Conservation (phyloP, 2,888 invertebrate species). For the Eumerus sabulonum region DNA sequence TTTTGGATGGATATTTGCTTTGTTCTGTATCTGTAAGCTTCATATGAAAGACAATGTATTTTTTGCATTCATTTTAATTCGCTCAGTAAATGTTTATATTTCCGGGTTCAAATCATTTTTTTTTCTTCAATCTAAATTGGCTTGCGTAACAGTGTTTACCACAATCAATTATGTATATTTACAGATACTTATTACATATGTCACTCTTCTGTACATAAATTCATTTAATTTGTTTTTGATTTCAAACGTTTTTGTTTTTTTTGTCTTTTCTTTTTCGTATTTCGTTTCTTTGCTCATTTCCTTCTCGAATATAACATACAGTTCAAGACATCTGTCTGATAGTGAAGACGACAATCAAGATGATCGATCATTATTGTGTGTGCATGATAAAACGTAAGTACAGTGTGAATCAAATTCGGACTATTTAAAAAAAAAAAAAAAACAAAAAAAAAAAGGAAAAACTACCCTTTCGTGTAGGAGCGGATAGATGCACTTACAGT, state of each 20-base stretch:
- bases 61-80: too few species aligned
- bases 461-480: conserved; percentile 16
- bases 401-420: conserved; percentile 14
- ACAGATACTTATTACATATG: too few species aligned
- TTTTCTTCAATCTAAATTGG: too few species aligned
- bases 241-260: background rate
- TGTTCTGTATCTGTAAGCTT: too few species aligned
- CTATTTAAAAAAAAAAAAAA: background rate
- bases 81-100: too few species aligned
- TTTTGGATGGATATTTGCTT: too few species aligned
- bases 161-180: too few species aligned
- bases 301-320: conserved; percentile 66
- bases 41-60: too few species aligned
- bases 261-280: conserved; percentile 22
- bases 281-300: conserved; percentile 58
- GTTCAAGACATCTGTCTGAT: conserved; percentile 78
- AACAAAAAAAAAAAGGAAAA: background rate
- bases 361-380: conserved; percentile 76
- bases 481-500: background rate
- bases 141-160: too few species aligned
- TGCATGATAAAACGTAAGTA: conserved; percentile 78
- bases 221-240: conserved; percentile 32
- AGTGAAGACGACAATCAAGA: conserved; percentile 80
- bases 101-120: too few species aligned
- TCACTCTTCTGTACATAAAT: conserved; percentile 5